Conservation (phyloP, 2,888 invertebrate species). For the Hirtodrosophila trivittata region DNA sequence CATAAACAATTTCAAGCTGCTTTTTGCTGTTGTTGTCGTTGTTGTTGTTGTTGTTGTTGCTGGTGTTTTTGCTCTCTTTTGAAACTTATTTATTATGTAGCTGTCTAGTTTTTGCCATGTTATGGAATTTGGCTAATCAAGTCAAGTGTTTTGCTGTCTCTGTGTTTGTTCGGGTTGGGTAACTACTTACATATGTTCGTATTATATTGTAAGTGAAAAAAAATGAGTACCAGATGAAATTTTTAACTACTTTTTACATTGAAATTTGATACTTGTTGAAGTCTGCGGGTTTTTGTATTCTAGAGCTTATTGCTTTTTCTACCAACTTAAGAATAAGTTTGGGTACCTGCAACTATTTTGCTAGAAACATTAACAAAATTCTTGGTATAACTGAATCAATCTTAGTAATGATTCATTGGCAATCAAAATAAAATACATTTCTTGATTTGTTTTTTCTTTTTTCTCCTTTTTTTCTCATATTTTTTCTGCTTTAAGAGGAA, state of each 20-base stretch:
- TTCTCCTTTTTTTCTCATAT: too few relatives aligned
- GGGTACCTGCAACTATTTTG: too few relatives aligned
- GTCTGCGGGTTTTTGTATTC: too few relatives aligned
- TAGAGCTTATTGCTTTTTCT: too few relatives aligned
- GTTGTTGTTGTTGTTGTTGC: conserved; percentile 28
- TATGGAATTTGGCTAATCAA: conserved; percentile 65
- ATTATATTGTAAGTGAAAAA: too few relatives aligned
- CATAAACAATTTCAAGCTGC: conserved; percentile 62
- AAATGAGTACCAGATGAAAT: neutral
- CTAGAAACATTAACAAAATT: too few relatives aligned
- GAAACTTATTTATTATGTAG: conserved; percentile 59
- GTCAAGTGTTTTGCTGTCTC: conserved; percentile 45
- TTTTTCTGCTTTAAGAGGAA: conserved; percentile 22
- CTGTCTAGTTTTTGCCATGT: conserved; percentile 34
- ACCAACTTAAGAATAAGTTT: too few relatives aligned
- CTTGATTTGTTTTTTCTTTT: conserved; percentile 12
- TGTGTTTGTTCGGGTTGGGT: neutral
- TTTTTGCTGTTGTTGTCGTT: conserved; percentile 32
- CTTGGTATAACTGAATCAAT: too few relatives aligned
- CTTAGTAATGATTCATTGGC: conserved; percentile 30
- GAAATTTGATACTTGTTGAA: too few relatives aligned
- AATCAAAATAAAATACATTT: neutral
- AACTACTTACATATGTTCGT: too few relatives aligned
- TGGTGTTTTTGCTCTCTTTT: conserved; percentile 17
- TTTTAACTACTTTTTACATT: too few relatives aligned